Conservation (phyloP, 1,140 invertebrate species). For the Popillia japonica region DNA sequence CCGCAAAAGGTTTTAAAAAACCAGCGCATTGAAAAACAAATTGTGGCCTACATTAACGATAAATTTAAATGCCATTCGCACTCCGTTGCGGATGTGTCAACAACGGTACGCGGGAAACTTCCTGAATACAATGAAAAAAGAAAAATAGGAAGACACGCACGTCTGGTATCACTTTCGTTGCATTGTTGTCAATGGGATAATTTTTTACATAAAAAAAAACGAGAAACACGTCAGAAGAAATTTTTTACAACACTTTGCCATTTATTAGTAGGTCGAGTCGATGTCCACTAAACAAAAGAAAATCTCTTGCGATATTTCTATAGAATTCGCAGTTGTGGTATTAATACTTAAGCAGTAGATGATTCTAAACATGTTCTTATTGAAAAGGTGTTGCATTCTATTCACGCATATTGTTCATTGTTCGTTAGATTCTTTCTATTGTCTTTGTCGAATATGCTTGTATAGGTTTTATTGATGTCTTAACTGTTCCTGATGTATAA, state of each 20-base stretch:
- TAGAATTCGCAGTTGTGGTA: no score
- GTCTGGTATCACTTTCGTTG: slow-evolving; percentile 8
- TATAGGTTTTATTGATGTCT: no score
- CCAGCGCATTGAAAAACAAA: not conserved
- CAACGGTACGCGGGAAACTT: not conserved
- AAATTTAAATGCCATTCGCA: slow-evolving; percentile 5
- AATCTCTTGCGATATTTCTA: not conserved
- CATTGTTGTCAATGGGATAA: not conserved
- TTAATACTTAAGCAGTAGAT: no score
- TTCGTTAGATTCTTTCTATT: no score
- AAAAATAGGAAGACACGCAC: slow-evolving; percentile 8
- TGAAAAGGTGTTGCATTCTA: no score
- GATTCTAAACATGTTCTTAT: no score
- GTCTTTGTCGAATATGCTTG: no score
- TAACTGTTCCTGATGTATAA: no score
- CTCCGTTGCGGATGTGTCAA: not conserved
- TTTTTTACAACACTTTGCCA: not conserved
- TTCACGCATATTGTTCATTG: no score
- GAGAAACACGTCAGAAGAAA: not conserved
- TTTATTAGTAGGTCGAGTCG: slow-evolving; percentile 9
- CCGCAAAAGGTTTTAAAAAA: no score
- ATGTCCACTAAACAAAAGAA: slow-evolving; percentile 2
- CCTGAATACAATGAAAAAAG: slow-evolving; percentile 3
- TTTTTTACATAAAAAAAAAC: not conserved
- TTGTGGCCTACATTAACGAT: not conserved